phyloP scores from a whole-genome alignment of 2,113 vertebrate genomes.

The Triplophysa rosa region DNA sequence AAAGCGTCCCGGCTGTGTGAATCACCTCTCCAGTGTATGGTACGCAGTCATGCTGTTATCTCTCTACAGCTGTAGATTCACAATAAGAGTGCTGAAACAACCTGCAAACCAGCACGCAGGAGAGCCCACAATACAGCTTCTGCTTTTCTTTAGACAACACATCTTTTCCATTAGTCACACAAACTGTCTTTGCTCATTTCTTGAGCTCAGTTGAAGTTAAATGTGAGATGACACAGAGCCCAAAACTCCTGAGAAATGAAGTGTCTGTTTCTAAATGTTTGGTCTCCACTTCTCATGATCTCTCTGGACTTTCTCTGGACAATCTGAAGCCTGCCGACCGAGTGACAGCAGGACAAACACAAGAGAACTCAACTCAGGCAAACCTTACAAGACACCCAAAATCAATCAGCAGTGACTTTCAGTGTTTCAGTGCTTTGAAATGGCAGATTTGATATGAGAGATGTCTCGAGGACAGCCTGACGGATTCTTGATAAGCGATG shows the following conservation, averaged over 20 bases:
- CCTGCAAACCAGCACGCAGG: no score
- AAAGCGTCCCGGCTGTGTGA: no score
- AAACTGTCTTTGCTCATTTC: not conserved
- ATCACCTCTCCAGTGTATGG: no score
- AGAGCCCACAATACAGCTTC: not conserved
- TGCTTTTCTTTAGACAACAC: not conserved
- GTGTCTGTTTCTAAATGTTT: not conserved
- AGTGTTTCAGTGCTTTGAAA: not conserved
- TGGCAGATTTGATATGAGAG: not conserved
- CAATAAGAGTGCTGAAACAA: no score
- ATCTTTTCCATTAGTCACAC: not conserved
- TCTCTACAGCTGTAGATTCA: no score
- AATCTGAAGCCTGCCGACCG: not conserved
- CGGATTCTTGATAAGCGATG: not conserved
- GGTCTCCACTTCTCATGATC: not conserved
- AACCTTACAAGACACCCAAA: slow-evolving; percentile 3
- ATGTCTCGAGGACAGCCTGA: not conserved
- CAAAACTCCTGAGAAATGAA: not conserved
- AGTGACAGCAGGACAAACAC: not conserved
- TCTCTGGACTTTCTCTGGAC: slow-evolving; percentile 1
- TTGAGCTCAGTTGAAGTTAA: not conserved
- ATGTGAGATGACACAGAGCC: not conserved
- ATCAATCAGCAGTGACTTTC: not conserved
- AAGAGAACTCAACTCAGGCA: not conserved
- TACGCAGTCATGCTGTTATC: no score